Conservation (phyloP, 2,797 vertebrate species). For the Coccyzus lansbergi region DNA sequence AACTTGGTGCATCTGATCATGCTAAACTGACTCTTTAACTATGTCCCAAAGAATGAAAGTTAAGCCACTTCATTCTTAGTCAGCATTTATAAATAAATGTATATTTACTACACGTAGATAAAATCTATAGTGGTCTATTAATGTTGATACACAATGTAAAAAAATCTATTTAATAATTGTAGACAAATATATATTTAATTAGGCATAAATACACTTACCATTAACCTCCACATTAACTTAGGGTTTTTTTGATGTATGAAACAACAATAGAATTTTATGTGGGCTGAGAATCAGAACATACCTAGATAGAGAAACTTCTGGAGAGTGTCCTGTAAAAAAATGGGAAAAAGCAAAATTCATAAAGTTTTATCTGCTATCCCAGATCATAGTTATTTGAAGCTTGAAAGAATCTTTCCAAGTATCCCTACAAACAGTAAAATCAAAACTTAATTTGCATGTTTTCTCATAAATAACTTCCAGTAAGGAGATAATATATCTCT, state of each 20-base stretch:
- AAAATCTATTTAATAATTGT: background rate
- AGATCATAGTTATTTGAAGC: background rate
- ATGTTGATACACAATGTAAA: background rate
- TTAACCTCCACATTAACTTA: background rate
- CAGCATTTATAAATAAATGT: background rate
- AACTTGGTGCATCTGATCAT: background rate
- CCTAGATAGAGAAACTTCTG: constrained; percentile 83
- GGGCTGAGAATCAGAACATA: constrained; percentile 61
- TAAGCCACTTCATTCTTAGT: background rate
- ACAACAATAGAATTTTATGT: background rate
- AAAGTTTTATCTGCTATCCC: background rate
- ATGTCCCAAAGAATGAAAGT: background rate
- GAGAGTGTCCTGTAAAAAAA: constrained; percentile 73
- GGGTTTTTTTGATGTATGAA: background rate
- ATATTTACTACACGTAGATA: background rate
- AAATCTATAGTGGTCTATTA: too few species aligned
- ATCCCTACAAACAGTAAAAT: background rate
- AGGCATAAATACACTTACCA: background rate
- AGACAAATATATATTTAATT: background rate
- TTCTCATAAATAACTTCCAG: background rate
- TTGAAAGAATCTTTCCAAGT: background rate
- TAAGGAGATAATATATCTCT: background rate
- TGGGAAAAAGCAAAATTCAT: constrained; percentile 48
- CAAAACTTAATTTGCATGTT: background rate
- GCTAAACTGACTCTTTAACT: background rate